A percentile compares a stretch with the other conserved stretches of the same genome.
These are phyloP conservation scores for Nomada ruficornis DNA, from an alignment of 2,888 invertebrate genomes.

Conservation along the genomic window DNA sequence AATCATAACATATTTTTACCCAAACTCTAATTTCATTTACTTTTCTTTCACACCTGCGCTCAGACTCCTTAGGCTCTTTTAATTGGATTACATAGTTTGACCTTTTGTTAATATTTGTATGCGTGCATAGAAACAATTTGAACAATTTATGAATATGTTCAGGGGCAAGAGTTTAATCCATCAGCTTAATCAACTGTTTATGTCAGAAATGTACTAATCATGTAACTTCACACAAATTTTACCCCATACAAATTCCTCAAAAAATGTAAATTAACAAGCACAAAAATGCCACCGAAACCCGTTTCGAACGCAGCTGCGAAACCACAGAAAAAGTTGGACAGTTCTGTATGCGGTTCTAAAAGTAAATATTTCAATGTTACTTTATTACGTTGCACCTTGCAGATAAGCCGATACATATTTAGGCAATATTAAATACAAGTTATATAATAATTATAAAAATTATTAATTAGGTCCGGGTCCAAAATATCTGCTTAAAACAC, in stretches of 20 bases:
- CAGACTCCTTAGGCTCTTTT: too few relatives aligned
- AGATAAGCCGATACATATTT: not conserved
- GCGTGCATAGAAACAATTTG: not conserved
- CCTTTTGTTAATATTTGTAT: not conserved
- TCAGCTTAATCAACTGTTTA: slow-evolving; percentile 30
- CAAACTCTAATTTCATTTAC: too few relatives aligned
- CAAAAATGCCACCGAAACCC: slow-evolving; percentile 53
- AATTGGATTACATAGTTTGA: too few relatives aligned
- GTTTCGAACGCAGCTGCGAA: not conserved
- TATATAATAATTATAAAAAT: not conserved
- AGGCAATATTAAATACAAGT: not conserved
- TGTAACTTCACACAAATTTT: slow-evolving; percentile 18
- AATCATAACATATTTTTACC: too few relatives aligned
- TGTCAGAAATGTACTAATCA: slow-evolving; percentile 36
- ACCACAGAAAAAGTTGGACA: not conserved
- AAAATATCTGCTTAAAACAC: slow-evolving; percentile 86
- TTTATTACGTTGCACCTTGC: not conserved
- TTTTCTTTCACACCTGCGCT: too few relatives aligned
- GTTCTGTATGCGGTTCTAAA: slow-evolving; percentile 24
- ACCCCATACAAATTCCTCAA: not conserved
- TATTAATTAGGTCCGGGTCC: slow-evolving; percentile 86
- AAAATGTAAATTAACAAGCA: slow-evolving; percentile 53
- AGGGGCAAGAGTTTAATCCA: not conserved
- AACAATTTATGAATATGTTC: slow-evolving; percentile 3
- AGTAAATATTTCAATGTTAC: slow-evolving; percentile 43